These are phyloP conservation scores for Hypothenemus hampei DNA, from an alignment of 1,140 invertebrate genomes.

Conservation along the genomic window DNA sequence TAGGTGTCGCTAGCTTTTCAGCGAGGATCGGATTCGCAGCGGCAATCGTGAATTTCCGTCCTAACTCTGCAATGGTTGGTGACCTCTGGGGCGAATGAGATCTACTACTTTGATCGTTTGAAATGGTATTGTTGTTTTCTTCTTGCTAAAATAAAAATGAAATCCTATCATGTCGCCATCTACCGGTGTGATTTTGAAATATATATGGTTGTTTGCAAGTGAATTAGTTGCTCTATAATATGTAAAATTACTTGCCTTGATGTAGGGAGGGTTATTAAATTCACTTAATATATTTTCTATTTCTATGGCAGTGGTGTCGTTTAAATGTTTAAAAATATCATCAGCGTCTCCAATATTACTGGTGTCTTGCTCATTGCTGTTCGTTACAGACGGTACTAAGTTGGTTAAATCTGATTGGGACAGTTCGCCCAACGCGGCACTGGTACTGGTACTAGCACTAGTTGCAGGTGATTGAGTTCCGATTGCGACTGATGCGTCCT, in stretches of 20 bases:
- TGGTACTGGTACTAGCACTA: conserved; percentile 30
- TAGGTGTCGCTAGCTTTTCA: conserved; percentile 55
- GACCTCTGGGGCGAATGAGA: conserved; percentile 36
- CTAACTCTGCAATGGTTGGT: conserved; percentile 48
- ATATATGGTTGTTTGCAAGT: background rate
- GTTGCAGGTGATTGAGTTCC: conserved; percentile 40
- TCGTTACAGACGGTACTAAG: conserved; percentile 52
- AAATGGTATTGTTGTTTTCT: conserved; percentile 45
- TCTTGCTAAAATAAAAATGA: conserved; percentile 39
- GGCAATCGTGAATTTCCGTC: conserved; percentile 68
- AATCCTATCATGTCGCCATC: background rate
- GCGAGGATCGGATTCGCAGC: conserved; percentile 76
- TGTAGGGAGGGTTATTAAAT: conserved; percentile 47
- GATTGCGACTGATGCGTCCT: conserved; percentile 46
- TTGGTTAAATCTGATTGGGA: conserved; percentile 63
- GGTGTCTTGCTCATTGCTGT: conserved; percentile 31
- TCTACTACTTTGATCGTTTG: conserved; percentile 28
- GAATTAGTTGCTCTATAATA: background rate
- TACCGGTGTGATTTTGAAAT: background rate
- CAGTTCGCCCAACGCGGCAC: conserved; percentile 53
- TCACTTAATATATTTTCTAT: conserved; percentile 52
- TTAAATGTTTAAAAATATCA: conserved; percentile 66
- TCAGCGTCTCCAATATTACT: conserved; percentile 58
- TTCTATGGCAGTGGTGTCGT: conserved; percentile 59
- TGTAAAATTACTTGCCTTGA: conserved; percentile 49